Evolutionary conservation across 1,140 invertebrate genomes (phyloP).

Genomic region (Pinna nobilis): DNA sequence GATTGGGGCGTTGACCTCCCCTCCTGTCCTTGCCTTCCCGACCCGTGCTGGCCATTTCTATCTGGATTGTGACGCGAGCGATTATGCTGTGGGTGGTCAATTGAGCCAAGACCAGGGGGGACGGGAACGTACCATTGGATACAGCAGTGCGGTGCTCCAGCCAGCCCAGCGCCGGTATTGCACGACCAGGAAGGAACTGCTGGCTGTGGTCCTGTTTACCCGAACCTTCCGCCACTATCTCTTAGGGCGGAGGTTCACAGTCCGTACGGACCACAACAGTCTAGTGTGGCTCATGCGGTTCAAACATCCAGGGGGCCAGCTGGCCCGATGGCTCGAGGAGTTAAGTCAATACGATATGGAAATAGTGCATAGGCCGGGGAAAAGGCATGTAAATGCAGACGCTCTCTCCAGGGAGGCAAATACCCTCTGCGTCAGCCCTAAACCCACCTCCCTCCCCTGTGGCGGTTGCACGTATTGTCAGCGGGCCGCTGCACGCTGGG

Average conservation of each 20-base stretch:
- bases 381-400: conserved; percentile 3
- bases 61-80: conserved; percentile 10
- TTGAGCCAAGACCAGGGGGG: background rate
- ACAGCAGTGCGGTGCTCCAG: background rate
- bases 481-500: too few species aligned
- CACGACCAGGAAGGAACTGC: conserved; percentile 11
- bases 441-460: background rate
- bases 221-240: background rate
- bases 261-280: background rate
- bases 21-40: background rate
- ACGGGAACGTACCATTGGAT: background rate
- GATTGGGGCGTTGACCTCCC: background rate
- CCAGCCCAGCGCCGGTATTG: background rate
- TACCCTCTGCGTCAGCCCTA: background rate
- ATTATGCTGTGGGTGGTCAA: background rate
- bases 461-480: background rate
- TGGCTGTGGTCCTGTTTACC: background rate
- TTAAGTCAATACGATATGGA: background rate
- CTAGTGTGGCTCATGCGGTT: background rate
- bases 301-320: background rate
- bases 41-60: background rate
- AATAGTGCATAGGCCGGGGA: background rate
- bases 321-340: background rate
- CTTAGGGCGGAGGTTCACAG: background rate
- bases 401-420: background rate